phyloP scores from a whole-genome alignment of 2,888 invertebrate genomes.

The Syrista parreyssii region DNA sequence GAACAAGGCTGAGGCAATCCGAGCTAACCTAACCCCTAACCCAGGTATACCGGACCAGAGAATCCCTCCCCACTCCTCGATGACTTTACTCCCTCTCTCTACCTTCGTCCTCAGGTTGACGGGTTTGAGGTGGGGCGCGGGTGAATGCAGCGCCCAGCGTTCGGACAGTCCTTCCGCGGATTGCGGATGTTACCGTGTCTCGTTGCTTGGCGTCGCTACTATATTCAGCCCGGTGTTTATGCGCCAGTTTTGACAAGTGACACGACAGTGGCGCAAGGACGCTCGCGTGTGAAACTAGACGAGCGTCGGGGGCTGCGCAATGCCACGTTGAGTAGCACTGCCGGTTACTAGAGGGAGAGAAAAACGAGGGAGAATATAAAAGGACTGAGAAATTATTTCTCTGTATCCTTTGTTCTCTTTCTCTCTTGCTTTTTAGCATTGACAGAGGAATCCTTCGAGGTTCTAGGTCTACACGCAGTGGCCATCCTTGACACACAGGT shows the following conservation, averaged over 20 bases:
- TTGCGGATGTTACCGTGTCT: conserved; percentile 40
- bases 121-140: conserved; percentile 17
- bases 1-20: conserved; percentile 25
- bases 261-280: conserved; percentile 20
- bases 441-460: not conserved
- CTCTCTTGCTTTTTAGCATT: not conserved
- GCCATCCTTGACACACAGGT: not conserved
- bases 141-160: conserved; percentile 28
- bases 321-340: not conserved
- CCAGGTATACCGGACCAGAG: not conserved
- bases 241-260: conserved; percentile 6
- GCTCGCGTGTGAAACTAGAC: conserved; percentile 35
- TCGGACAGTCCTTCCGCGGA: conserved; percentile 56
- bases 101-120: conserved; percentile 13
- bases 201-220: conserved; percentile 28
- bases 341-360: not conserved
- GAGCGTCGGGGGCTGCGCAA: conserved; percentile 33
- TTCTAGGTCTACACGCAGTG: not conserved
- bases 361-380: not conserved
- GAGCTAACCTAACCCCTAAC: conserved; percentile 12
- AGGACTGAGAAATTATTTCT: not conserved
- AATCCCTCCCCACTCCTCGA: conserved; percentile 20
- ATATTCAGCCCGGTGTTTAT: conserved; percentile 22
- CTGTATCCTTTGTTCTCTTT: not conserved
- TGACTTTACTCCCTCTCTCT: conserved; percentile 10